These are phyloP conservation scores for Xestia ashworthii DNA, from an alignment of 2,888 invertebrate genomes.

Conservation along the genomic window DNA sequence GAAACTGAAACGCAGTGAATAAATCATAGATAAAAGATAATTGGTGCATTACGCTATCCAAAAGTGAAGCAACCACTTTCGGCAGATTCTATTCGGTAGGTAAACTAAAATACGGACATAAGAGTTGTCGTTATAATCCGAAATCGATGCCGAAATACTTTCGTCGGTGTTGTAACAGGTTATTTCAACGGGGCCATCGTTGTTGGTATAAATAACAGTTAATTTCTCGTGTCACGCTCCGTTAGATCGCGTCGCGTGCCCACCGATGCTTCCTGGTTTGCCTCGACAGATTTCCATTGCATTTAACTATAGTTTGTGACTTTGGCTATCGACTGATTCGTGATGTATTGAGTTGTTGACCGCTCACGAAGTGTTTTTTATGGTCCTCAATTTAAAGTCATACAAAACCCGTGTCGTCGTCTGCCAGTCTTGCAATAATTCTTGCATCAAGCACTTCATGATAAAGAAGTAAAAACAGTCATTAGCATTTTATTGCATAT, in stretches of 20 bases:
- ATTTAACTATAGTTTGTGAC: conserved; percentile 68
- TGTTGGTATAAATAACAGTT: conserved; percentile 87
- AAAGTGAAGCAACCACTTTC: conserved; percentile 60
- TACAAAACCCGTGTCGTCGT: conserved; percentile 12
- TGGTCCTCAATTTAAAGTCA: conserved; percentile 14
- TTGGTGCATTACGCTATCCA: conserved; percentile 42
- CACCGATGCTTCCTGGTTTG: conserved; percentile 83
- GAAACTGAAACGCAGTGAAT: conserved; percentile 46
- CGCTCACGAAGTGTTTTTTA: conserved; percentile 15
- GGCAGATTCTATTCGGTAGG: conserved; percentile 55
- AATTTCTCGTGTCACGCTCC: conserved; percentile 89
- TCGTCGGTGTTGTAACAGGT: conserved; percentile 83
- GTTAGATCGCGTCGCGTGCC: conserved; percentile 87
- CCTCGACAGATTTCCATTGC: conserved; percentile 74
- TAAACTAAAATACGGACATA: conserved; percentile 65
- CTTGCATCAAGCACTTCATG: conserved; percentile 20
- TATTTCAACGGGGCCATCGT: conserved; percentile 79
- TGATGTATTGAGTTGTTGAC: conserved; percentile 28
- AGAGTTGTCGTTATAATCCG: conserved; percentile 63
- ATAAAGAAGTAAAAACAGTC: conserved; percentile 42
- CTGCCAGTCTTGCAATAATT: conserved; percentile 28
- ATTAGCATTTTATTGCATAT: conserved; percentile 56
- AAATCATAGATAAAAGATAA: conserved; percentile 36
- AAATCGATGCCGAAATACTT: conserved; percentile 80
- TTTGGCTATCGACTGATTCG: conserved; percentile 60